A percentile compares a stretch with the other conserved stretches of the same genome.
These are phyloP conservation scores for Myripristis murdjan DNA, from an alignment of 2,797 vertebrate genomes.

Conservation along the genomic window DNA sequence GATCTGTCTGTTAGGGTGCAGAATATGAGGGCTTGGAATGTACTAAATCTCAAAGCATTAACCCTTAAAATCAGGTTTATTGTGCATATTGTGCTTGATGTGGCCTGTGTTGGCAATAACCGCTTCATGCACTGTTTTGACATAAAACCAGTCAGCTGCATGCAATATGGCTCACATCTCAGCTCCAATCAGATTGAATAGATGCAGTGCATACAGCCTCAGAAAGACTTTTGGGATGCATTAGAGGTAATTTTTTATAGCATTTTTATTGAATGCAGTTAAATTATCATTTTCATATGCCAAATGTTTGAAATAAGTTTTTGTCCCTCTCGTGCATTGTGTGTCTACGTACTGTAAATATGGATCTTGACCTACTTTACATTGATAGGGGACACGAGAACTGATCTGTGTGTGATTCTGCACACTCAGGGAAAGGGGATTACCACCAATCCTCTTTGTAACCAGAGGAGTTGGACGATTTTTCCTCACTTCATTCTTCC, in stretches of 20 bases:
- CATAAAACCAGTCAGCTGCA: not conserved
- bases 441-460: conserved; percentile 60
- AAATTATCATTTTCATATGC: conserved; percentile 9
- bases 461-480: conserved; percentile 51
- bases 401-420: conserved; percentile 51
- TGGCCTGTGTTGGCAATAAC: not conserved
- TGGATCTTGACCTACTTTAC: conserved; percentile 57
- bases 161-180: not conserved
- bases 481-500: conserved; percentile 16
- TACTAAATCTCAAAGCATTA: too few relatives aligned
- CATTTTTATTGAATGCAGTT: not conserved
- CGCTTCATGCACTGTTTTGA: not conserved
- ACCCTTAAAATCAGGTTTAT: not conserved
- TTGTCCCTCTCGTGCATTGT: not conserved
- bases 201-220: not conserved
- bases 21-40: not conserved
- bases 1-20: not conserved
- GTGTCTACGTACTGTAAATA: conserved; percentile 20
- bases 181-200: conserved; percentile 1
- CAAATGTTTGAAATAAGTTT: not conserved
- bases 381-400: conserved; percentile 28
- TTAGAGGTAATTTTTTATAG: not conserved
- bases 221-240: not conserved
- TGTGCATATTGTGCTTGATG: too few relatives aligned
- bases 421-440: conserved; percentile 60